Percentiles rank a stretch among this genome's conserved stretches.
phyloP scores from a whole-genome alignment of 2,888 invertebrate genomes.

The Xestoiulus laeticollis region DNA sequence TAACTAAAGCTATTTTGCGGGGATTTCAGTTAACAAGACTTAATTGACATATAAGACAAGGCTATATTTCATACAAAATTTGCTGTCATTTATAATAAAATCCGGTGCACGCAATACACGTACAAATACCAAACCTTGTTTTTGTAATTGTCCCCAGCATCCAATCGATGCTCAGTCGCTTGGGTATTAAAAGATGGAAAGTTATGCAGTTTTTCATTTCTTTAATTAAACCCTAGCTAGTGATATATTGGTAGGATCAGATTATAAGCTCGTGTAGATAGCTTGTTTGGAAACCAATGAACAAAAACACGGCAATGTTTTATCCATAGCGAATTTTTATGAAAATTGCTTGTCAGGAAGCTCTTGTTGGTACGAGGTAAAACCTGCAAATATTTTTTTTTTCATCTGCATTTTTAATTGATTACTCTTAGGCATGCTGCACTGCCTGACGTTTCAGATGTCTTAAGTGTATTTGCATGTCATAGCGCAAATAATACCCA shows the following conservation, averaged over 20 bases:
- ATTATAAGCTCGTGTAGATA: slow-evolving; percentile 41
- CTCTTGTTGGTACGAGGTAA: not conserved
- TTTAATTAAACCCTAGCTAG: slow-evolving; percentile 35
- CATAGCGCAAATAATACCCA: slow-evolving; percentile 43
- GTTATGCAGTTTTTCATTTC: slow-evolving; percentile 39
- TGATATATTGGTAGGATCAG: slow-evolving; percentile 41
- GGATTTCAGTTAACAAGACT: not conserved
- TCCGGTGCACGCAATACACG: not conserved
- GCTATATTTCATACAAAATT: not conserved
- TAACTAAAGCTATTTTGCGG: not conserved
- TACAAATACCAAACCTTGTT: slow-evolving; percentile 1
- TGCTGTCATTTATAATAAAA: slow-evolving; percentile 20
- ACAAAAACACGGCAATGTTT: slow-evolving; percentile 39
- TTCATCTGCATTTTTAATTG: slow-evolving; percentile 11
- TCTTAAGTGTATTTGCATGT: slow-evolving; percentile 39
- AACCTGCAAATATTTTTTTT: not conserved
- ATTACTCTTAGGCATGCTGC: not conserved
- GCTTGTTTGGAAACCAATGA: slow-evolving; percentile 21
- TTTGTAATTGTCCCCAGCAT: slow-evolving; percentile 25
- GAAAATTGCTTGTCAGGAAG: slow-evolving; percentile 41
- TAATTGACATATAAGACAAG: not conserved
- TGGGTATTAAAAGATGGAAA: slow-evolving; percentile 34
- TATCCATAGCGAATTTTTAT: slow-evolving; percentile 31
- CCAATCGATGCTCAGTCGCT: slow-evolving; percentile 10
- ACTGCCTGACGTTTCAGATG: slow-evolving; percentile 31